Evolutionary conservation across 2,888 invertebrate genomes (phyloP), one percentile per base, ranked within the genome.

Genomic region (Barypeithes pellucidus): DNA sequence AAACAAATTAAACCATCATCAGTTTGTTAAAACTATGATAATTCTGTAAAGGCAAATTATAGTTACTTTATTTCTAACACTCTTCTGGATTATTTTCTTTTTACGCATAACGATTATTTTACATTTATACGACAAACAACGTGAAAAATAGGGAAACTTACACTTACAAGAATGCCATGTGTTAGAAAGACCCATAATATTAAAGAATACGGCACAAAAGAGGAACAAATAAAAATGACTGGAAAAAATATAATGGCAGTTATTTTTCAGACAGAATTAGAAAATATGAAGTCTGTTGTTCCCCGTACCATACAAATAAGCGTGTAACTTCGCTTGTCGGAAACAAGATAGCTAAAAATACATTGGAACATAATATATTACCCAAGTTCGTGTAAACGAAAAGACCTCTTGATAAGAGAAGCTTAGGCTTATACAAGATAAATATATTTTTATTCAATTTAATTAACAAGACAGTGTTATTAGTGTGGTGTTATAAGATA

Each of bases 261-360:
- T 54, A 54, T 54, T 54, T 54, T 54, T 54, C 54, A 54, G 16
- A 33, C 54, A 14, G 33, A 33, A 54, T 54, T 54, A 54, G 54
- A 54, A 54, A 54, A 54, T 54, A 54, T 54, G 14, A 54, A 54
- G 29, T 54, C 33, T 54, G 54, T 33, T 54, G 54, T 54, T 54
- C 16, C 33, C 9, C 33, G 54, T 54, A 33, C 54, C 54, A 54
- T 29, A 54, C 33, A 54, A 33, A 54, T 54, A 54, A 54, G 54
- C 14, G 33, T 54, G 16, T n/a, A 54, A 54, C 29, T 54, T 52
- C 24, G 50, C 50, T 20, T 54, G 54, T 54, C 33, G 54, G 33
- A 33, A 54, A 54, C 33, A 54, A 54, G 54, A 54, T 54, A 54
- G 29, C 29, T 14, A 16, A 16, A 54, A 54, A 54, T 54, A 54